Conservation (phyloP, 2,888 invertebrate genomes). For the Caenorhabditis sp. region DNA sequence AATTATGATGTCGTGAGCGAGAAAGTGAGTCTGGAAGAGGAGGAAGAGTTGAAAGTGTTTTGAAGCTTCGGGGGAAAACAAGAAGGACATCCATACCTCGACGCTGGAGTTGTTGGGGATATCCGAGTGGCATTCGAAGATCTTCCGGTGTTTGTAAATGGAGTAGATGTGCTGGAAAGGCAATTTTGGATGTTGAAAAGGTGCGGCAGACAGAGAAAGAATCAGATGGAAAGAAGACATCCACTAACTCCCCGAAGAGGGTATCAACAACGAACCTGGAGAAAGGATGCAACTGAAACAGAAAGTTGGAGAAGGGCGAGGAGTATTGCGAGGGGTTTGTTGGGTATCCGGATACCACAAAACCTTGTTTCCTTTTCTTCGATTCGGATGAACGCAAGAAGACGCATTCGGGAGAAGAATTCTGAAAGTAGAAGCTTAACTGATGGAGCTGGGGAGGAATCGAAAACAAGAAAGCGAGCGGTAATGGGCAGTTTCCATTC, state of each 20-base stretch:
- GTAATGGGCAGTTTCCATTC: not conserved
- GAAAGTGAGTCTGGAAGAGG: slow-evolving; percentile 63
- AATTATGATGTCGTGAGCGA: slow-evolving; percentile 82
- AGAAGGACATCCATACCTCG: slow-evolving; percentile 48
- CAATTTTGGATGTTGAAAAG: not conserved
- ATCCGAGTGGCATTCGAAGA: slow-evolving; percentile 79
- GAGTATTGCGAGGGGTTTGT: slow-evolving; percentile 71
- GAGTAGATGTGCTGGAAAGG: slow-evolving; percentile 79
- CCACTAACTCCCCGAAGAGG: too few species aligned
- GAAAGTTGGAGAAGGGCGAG: slow-evolving; percentile 74
- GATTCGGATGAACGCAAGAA: slow-evolving; percentile 75
- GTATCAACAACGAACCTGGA: slow-evolving; percentile 80
- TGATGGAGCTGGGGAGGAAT: too few species aligned
- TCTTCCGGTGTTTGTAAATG: slow-evolving; percentile 72
- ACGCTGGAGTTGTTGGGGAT: slow-evolving; percentile 73
- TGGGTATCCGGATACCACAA: slow-evolving; percentile 72
- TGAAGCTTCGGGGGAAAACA: not conserved
- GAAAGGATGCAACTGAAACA: slow-evolving; percentile 74
- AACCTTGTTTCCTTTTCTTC: slow-evolving; percentile 76
- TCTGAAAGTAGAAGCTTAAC: too few species aligned
- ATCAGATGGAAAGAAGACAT: too few species aligned
- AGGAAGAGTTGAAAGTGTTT: not conserved
- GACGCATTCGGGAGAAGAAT: too few species aligned
- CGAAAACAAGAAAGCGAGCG: too few species aligned
- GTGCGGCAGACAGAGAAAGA: not conserved